Evolutionary conservation across 53 echinoderm and acorn worm species (phyloP).

Genomic region (Echinarachnius parma): DNA sequence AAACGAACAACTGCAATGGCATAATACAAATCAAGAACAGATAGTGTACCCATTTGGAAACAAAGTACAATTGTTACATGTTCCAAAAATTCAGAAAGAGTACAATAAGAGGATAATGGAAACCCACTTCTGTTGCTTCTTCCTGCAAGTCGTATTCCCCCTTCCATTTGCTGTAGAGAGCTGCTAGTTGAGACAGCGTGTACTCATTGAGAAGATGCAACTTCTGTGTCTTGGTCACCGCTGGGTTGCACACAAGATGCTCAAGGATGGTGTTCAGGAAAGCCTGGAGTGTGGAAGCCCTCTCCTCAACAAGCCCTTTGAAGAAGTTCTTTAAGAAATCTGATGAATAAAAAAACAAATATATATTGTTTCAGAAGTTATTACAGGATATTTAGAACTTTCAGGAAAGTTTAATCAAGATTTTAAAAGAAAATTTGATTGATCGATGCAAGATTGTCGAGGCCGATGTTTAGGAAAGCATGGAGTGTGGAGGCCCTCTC

Average conservation of each 20-base stretch:
- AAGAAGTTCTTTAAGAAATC: conserved; percentile 83
- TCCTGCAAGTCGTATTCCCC: conserved; percentile 39
- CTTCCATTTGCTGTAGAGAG: conserved; percentile 68
- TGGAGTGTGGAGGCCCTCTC: conserved; percentile 73
- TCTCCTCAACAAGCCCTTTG: conserved; percentile 63
- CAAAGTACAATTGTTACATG: no score
- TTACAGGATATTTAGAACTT: no score
- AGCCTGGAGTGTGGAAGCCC: conserved; percentile 63
- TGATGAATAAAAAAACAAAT: no score
- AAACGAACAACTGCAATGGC: no score
- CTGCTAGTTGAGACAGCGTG: conserved; percentile 67
- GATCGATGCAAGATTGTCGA: conserved; percentile 62
- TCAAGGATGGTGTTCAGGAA: conserved; percentile 66
- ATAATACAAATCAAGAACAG: no score
- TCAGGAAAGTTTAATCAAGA: no score
- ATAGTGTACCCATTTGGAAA: no score
- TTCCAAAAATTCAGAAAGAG: no score
- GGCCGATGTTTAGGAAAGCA: conserved; percentile 59
- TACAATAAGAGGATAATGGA: no score
- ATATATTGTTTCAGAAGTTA: no score
- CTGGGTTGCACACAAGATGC: conserved; percentile 59
- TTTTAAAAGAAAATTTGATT: no score
- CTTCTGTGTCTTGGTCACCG: conserved; percentile 76
- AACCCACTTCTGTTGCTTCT: conserved; percentile 9
- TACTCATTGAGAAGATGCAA: conserved; percentile 73